Percentiles rank a stretch among this genome's conserved stretches.
phyloP scores from a whole-genome alignment of 2,888 invertebrate species.

The Eilema depressum region DNA sequence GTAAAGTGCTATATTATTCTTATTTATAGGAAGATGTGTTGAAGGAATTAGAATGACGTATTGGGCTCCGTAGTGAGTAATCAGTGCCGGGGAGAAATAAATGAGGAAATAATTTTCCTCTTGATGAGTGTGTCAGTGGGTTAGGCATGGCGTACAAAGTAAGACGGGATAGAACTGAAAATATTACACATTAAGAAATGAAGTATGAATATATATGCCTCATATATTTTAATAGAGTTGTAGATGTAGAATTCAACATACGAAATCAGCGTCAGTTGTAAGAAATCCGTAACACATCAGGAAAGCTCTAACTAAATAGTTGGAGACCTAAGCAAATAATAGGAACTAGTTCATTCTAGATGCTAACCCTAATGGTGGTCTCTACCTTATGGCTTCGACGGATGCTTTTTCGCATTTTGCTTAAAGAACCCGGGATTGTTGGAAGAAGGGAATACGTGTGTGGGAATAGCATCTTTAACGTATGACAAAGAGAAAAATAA shows the following conservation, averaged over 20 bases:
- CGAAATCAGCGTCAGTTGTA: too few species aligned
- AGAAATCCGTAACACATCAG: too few species aligned
- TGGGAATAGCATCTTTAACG: too few species aligned
- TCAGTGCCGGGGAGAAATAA: conserved; percentile 29
- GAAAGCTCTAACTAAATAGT: too few species aligned
- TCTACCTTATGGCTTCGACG: too few species aligned
- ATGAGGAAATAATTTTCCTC: conserved; percentile 31
- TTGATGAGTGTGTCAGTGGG: conserved; percentile 17
- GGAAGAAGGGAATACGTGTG: too few species aligned
- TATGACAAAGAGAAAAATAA: too few species aligned
- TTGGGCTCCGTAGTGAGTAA: conserved; percentile 48
- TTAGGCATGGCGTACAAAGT: conserved; percentile 13
- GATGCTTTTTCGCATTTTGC: too few species aligned
- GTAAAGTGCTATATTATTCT: conserved; percentile 28
- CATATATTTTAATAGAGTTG: not conserved
- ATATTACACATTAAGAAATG: conserved; percentile 16
- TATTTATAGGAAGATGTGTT: conserved; percentile 33
- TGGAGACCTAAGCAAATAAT: too few species aligned
- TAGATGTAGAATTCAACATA: not conserved
- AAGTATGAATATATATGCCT: conserved; percentile 3
- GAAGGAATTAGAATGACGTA: conserved; percentile 35
- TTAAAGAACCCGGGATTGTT: too few species aligned
- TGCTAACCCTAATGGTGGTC: too few species aligned
- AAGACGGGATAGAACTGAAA: conserved; percentile 23
- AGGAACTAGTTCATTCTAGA: too few species aligned